Base-by-base conservation (phyloP, 1,140 invertebrate genomes). In the Bombus soroeensis region DNA sequence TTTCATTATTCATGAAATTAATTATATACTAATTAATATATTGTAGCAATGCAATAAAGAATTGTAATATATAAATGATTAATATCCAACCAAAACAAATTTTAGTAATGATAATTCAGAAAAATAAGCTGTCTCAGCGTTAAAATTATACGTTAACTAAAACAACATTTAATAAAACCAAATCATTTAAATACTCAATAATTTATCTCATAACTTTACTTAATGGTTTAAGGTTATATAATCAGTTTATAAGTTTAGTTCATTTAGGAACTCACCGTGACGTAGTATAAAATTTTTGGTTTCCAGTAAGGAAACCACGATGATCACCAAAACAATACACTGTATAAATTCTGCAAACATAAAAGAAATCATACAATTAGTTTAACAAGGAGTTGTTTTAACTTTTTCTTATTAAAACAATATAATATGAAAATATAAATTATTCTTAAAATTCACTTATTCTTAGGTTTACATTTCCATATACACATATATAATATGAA, bases 301-400 rank as follows among this genome's bases (percentile, higher is more conserved):
- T 94, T 94, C 92, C 92, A 76, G 82, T 88, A 85, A 72, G 91
- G 91, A 94, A 93, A 94, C 92, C 90, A 89, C 88, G 82, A 90
- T 81, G 87, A 93, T 94, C 93, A 94, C 91, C 93, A 93, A 85
- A 86, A 68, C 57, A 89, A 87, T 66, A 85, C 39, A 75, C 70
- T 77, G 64, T 75, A 71, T 59, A 89, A 75, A 39, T 77, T 77
- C 89, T 90, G 83, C 22, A 90, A 90, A 53, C 41, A 84, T 37
- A 81, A 79, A 57, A 81, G 10, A 81, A 43, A 68, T 15, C 4
- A 18, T 73, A 71, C 12, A 34, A 66, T 76, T 57, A 74, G 41
- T 32, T 47, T 66, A 88, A 81, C 4, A 22, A 59, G 0, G 0
- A 43, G 25, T 37, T 4, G 34, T 57, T 34, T 47, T 28, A 71